These are phyloP conservation scores for Drosophila greeni DNA, from an alignment of 2,888 invertebrate genomes.

Conservation along the genomic window DNA sequence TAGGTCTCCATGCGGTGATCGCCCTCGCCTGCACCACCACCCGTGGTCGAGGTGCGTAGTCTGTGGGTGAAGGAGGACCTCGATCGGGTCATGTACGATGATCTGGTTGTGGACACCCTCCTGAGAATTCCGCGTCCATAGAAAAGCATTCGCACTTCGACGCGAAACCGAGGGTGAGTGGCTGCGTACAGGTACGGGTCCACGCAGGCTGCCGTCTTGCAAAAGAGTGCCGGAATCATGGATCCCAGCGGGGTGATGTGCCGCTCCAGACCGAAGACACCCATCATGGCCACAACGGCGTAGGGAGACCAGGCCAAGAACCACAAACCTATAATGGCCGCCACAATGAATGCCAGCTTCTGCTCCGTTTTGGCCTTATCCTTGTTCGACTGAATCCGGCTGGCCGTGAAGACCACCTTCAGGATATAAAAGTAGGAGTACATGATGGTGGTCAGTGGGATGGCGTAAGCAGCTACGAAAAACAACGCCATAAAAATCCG, in stretches of 20 bases:
- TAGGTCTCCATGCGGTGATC: slow-evolving; percentile 52
- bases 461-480: slow-evolving; percentile 87
- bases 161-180: slow-evolving; percentile 87
- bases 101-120: slow-evolving; percentile 73
- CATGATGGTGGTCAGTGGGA: slow-evolving; percentile 85
- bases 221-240: slow-evolving; percentile 88
- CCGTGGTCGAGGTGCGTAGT: slow-evolving; percentile 46
- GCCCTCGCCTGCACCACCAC: slow-evolving; percentile 2
- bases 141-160: slow-evolving; percentile 79
- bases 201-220: slow-evolving; percentile 89
- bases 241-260: slow-evolving; percentile 85
- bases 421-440: slow-evolving; percentile 87
- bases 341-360: slow-evolving; percentile 84
- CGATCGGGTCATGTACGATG: slow-evolving; percentile 70
- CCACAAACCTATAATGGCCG: slow-evolving; percentile 86
- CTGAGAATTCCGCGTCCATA: slow-evolving; percentile 61
- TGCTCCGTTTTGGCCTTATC: slow-evolving; percentile 86
- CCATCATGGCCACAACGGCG: slow-evolving; percentile 86
- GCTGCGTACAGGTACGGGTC: slow-evolving; percentile 90
- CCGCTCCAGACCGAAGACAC: slow-evolving; percentile 83
- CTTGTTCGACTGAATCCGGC: slow-evolving; percentile 81
- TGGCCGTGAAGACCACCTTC: slow-evolving; percentile 81
- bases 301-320: slow-evolving; percentile 91
- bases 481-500: slow-evolving; percentile 86
- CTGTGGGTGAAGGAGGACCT: slow-evolving; percentile 68